Percentiles rank a stretch among this genome's conserved stretches.
phyloP scores from a whole-genome alignment of 2,888 invertebrate genomes.

The Invenusta paracnida region DNA sequence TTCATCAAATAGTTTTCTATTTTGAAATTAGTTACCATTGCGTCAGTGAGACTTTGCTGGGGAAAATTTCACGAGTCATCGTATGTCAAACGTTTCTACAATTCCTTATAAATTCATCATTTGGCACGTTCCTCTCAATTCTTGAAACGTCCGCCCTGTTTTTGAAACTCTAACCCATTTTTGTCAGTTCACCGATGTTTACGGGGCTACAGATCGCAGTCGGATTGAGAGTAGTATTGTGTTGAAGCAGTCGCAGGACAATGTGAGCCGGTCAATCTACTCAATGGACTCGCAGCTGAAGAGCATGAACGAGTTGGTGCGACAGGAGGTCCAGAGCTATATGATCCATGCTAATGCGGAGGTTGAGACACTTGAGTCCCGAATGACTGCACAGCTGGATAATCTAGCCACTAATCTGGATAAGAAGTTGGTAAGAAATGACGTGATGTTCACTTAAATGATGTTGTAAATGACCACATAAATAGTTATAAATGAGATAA shows the following conservation, averaged over 20 bases:
- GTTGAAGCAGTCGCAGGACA: background rate
- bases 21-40: too few relatives aligned
- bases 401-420: background rate
- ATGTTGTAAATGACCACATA: too few relatives aligned
- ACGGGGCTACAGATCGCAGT: background rate
- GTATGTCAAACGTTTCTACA: too few relatives aligned
- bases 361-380: background rate
- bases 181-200: background rate
- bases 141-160: too few relatives aligned
- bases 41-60: too few relatives aligned
- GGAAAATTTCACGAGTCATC: too few relatives aligned
- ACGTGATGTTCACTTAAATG: background rate
- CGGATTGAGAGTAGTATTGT: background rate
- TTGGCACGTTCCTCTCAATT: too few relatives aligned
- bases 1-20: too few relatives aligned
- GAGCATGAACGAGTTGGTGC: background rate
- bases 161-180: too few relatives aligned
- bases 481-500: too few relatives aligned
- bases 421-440: background rate
- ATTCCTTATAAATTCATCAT: too few relatives aligned
- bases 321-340: background rate
- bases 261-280: background rate
- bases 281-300: background rate
- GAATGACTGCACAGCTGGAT: background rate
- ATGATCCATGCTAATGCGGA: background rate